Base-by-base conservation (phyloP, 2,888 invertebrate species). In the Cynaeus angustus region DNA sequence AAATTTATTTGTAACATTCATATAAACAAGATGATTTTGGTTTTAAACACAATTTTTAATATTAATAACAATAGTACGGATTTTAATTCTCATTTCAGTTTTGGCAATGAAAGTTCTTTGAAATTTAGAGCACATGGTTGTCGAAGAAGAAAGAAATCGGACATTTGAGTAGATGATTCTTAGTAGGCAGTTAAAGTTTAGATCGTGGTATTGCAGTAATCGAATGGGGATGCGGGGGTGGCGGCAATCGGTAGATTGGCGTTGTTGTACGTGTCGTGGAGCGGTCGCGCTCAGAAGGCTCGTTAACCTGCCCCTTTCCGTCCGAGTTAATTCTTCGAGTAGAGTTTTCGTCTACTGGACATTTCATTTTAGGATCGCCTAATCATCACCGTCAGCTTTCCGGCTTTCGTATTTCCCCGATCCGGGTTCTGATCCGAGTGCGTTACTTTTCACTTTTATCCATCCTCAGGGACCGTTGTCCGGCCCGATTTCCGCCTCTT, bases 401-500 rank as follows among this genome's bases (percentile, higher is more conserved):
- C 73, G 72, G 58, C 67, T 66, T 71, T 66, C 65, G 55, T 55
- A 66, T 67, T 65, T 64, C 68, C 67, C 65, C 72, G 70, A 67
- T 70, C 66, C 67, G 65, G 71, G 46, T 74, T 75, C 69, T 73
- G 75, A 77, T 77, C 75, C 73, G 76, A 77, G 78, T 80, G 77
- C 78, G 81, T 83, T 83, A 83, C 83, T 83, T 84, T 84, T 85
- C 83, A 83, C 83, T 83, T 85, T 83, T 85, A 85, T 85, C 79
- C 81, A 82, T 84, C 85, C 85, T 82, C 66, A 68, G 86, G 84
- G 86, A 85, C 80, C 77, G 76, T 74, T 81, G 84, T 81, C 82
- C 83, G 81, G 80, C 71, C 79, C 80, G 81, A 81, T 82, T 82
- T 82, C 80, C 79, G 78, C 77, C 78, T 81, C 80, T 81, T 80